Base-by-base conservation (phyloP, 2,888 invertebrate species). In the Vanessa cardui region DNA sequence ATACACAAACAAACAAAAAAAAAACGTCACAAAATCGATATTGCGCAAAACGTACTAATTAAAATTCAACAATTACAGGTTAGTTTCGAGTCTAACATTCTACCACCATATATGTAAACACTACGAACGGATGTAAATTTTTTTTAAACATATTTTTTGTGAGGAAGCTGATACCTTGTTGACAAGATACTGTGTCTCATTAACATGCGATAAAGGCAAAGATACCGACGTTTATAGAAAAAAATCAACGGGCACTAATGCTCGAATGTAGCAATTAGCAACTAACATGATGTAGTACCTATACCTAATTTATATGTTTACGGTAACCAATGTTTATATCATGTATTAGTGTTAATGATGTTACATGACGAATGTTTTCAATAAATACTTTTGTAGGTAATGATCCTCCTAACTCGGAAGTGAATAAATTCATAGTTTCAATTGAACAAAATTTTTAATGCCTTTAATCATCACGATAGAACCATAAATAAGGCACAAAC, bases 151-250 rank as follows among this genome's bases (percentile, higher is more conserved):
- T 6, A 58, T 52, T 69, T 66, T 69, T 71, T 71, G 62, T 59
- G 49, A 62, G 71, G 69, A 71, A 66, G 64, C 59, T 20, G 21
- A 64, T 58, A 59, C 66, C 71, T 68, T 65, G 69, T 66, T 58
- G 62, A 64, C 66, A 52, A 68, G 46, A 47, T 47, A 46, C 31
- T 20, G 8, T 60, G 18, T 31, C 33, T 15, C 52, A 70, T 70
- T 70, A 59, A 26, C 63, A 69, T 66, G 52, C 12, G 47, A 33
- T 66, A 63, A 60, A 63, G 69, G 61, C 52, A 26, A 18, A 33
- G 46, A 63, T 56, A 61, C 45, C 68, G 65, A 62, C 60, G 44
- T 60, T 50, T 54, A 45, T 39, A 31, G n/a, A 61, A 61, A 64
- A 66, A 69, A 66, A 31, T 20, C 8, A 33, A 46, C 31, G 46